These are phyloP conservation scores for Lepas anatifera DNA, from an alignment of 2,888 invertebrate genomes.

Conservation along the genomic window DNA sequence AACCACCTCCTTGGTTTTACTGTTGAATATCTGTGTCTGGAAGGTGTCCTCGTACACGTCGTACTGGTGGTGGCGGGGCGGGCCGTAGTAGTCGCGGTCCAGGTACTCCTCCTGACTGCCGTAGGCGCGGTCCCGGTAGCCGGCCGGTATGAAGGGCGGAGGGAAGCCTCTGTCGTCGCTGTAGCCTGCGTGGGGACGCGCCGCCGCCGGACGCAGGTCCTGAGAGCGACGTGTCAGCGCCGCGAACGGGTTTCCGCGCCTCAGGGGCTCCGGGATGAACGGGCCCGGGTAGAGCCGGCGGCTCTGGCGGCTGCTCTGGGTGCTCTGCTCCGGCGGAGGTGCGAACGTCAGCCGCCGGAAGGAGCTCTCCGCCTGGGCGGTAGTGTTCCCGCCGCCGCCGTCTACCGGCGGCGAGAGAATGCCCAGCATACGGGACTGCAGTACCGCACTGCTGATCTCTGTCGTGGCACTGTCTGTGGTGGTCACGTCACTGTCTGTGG, in stretches of 20 bases:
- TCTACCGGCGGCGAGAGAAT: too few relatives aligned
- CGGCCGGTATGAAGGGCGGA: background rate
- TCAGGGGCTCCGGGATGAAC: background rate
- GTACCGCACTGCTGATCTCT: too few relatives aligned
- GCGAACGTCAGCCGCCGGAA: background rate
- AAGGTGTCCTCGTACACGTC: background rate
- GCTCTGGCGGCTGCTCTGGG: background rate
- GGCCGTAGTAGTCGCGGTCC: background rate
- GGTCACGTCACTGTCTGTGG: too few relatives aligned
- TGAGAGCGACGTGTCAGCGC: background rate
- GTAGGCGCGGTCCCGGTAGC: background rate
- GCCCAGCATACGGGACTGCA: too few relatives aligned
- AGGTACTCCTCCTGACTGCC: background rate
- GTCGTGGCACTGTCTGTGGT: too few relatives aligned
- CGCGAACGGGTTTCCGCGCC: background rate
- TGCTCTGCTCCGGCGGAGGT: background rate
- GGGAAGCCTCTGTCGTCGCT: background rate
- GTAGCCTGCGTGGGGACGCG: background rate
- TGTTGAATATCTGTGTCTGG: constrained; percentile 10
- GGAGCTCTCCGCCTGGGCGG: too few relatives aligned
- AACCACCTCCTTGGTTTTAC: background rate
- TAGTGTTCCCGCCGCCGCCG: background rate
- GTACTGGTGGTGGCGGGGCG: background rate
- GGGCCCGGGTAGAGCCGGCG: background rate
- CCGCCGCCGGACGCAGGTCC: background rate